phyloP scores from a whole-genome alignment of 92 coral and sea anemone genomes.

The Anthopleura xanthogrammica region DNA sequence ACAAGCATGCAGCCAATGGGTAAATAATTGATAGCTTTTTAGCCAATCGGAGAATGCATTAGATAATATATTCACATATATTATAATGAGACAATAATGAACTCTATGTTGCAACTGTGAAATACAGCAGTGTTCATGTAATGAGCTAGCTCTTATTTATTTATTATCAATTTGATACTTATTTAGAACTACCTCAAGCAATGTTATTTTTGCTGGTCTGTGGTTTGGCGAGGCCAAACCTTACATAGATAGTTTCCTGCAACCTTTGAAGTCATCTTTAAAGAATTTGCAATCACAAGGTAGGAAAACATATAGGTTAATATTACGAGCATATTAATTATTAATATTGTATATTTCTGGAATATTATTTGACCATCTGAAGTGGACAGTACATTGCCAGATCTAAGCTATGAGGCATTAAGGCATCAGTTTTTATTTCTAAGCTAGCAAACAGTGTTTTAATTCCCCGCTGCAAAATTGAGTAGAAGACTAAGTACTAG shows the following conservation, averaged over 20 bases:
- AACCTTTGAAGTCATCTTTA: conserved; percentile 13
- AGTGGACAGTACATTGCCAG: too few species aligned
- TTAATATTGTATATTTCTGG: background rate
- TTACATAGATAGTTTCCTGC: conserved; percentile 27
- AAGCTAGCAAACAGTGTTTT: too few species aligned
- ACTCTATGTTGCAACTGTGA: background rate
- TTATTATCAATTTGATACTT: background rate
- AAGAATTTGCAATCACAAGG: conserved; percentile 11
- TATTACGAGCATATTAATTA: background rate
- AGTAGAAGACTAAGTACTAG: background rate
- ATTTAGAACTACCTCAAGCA: background rate
- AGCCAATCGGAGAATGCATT: too few species aligned
- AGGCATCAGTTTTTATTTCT: too few species aligned
- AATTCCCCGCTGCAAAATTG: background rate
- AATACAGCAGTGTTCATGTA: background rate
- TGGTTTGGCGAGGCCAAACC: conserved; percentile 46
- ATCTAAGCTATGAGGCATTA: too few species aligned
- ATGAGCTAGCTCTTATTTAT: background rate
- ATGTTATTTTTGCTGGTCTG: conserved; percentile 43
- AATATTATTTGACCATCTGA: background rate
- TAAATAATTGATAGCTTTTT: too few species aligned
- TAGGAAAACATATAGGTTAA: background rate
- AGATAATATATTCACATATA: too few species aligned
- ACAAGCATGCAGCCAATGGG: too few species aligned
- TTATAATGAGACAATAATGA: background rate